Conservation (phyloP, 1,140 invertebrate species). For the Olivierus martensii region DNA sequence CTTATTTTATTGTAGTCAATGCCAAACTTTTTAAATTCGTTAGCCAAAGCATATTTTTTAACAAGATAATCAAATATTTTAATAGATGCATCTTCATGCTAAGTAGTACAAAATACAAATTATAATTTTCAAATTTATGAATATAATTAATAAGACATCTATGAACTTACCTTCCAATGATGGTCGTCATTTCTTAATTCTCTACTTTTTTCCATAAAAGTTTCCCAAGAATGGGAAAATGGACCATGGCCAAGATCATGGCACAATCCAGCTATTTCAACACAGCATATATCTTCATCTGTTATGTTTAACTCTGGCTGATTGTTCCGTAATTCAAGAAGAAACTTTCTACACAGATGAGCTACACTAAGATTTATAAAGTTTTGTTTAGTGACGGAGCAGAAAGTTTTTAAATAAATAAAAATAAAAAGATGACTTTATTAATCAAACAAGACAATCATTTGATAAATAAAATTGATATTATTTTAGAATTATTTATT, state of each 20-base stretch:
- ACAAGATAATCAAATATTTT: conserved; percentile 36
- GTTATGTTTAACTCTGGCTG: conserved; percentile 36
- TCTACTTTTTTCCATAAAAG: conserved; percentile 21
- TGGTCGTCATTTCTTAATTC: conserved; percentile 1
- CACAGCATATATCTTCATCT: conserved; percentile 34
- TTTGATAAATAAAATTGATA: too few relatives aligned
- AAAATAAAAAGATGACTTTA: too few relatives aligned
- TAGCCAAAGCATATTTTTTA: conserved; percentile 26
- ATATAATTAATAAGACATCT: neutral
- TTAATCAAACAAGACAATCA: too few relatives aligned
- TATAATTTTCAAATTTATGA: neutral
- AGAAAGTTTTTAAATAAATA: too few relatives aligned
- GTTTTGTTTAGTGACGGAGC: neutral
- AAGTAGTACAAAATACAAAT: conserved; percentile 15
- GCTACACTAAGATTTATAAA: conserved; percentile 25
- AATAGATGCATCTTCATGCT: conserved; percentile 37
- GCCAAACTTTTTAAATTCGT: conserved; percentile 23
- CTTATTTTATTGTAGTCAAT: conserved; percentile 16
- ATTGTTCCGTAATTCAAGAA: conserved; percentile 23
- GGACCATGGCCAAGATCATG: conserved; percentile 55
- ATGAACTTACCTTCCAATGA: conserved; percentile 28
- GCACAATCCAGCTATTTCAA: conserved; percentile 46
- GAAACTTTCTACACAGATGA: conserved; percentile 32
- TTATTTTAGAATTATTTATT: too few relatives aligned
- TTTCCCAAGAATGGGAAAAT: conserved; percentile 47